Evolutionary conservation across 2,888 invertebrate species (phyloP).

Genomic region (Phortica okadai): DNA sequence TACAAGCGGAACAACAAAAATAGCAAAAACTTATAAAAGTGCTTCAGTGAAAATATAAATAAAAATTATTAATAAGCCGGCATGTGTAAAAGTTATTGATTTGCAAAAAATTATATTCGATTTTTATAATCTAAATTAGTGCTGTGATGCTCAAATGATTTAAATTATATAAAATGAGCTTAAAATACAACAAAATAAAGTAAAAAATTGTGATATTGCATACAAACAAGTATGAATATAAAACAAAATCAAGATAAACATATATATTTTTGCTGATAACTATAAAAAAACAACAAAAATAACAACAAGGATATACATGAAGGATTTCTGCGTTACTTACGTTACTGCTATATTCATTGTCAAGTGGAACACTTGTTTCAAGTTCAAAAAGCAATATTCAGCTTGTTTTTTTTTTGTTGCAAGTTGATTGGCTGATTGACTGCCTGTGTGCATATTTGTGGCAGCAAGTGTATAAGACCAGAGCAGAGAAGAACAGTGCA

Average conservation of each 20-base stretch:
- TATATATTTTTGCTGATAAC: neutral
- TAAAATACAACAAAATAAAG: neutral
- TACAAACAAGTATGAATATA: neutral
- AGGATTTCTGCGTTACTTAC: conserved; percentile 11
- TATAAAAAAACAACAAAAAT: neutral
- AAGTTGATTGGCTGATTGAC: conserved; percentile 17
- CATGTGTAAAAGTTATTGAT: neutral
- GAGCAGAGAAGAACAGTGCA: too few relatives aligned
- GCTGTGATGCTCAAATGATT: conserved; percentile 25
- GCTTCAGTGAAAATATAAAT: neutral
- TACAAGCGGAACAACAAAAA: neutral
- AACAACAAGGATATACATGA: conserved; percentile 13
- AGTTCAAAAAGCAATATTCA: conserved; percentile 30
- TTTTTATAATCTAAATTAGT: conserved; percentile 16
- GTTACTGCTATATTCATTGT: conserved; percentile 13
- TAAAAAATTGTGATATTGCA: conserved; percentile 1
- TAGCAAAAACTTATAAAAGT: neutral
- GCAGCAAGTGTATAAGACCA: too few relatives aligned
- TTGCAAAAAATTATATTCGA: neutral
- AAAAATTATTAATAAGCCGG: neutral
- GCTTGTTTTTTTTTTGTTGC: neutral
- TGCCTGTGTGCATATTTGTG: too few relatives aligned
- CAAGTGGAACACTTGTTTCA: conserved; percentile 27
- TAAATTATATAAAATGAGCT: neutral
- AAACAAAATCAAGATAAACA: neutral